Base-by-base conservation (phyloP, 2,888 invertebrate genomes). In the Linnaemya tessellans region DNA sequence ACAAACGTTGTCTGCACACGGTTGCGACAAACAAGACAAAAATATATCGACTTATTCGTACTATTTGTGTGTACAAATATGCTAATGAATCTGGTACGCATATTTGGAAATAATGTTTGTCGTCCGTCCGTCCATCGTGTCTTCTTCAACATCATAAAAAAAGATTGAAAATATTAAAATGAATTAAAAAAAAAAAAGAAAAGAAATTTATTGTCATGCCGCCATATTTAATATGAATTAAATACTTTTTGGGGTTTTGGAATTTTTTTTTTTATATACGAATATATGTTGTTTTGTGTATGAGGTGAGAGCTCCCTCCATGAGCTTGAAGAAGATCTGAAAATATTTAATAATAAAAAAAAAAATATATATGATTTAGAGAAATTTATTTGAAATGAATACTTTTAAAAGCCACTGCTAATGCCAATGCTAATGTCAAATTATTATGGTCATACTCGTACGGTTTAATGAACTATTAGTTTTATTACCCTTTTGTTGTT, bases 131-230 rank as follows among this genome's bases (percentile, higher is more conserved):
- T 77, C 56, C 38, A 30, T 70, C 64, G 43, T 54, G 25, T 35
- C 22, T 10, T 71, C 11, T 58, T 75, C 43, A 60, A 74, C 84
- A 78, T 85, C 82, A 82, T 79, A 75, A 68, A 75, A 43, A 82
- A 82, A 79, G 82, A 79, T 85, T 80, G 79, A 75, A 71, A 80
- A 80, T 58, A 56, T 62, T 3, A 38, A 64, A 43, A 60, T 10
- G 15, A 75, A 56, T 65, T 67, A 43, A 73, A 73, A 43, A 35
- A 41, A 41, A 35, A n/a, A 22, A 68, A 56, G 60, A 71, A 84
- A 73, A 73, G 82, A 85, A 85, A 85, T 85, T 85, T 85, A 85
- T 82, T 82, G 79, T 75, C 82, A 82, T 80, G 82, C 65, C 82
- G 60, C 82, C 85, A 85, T 85, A 71, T 83, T 83, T 83, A 78